Percentiles rank a stretch among this genome's conserved stretches.
Evolutionary conservation across 37 sponge, comb jelly and placozoan genomes (phyloP).

Genomic region (Axinella damicornis): DNA sequence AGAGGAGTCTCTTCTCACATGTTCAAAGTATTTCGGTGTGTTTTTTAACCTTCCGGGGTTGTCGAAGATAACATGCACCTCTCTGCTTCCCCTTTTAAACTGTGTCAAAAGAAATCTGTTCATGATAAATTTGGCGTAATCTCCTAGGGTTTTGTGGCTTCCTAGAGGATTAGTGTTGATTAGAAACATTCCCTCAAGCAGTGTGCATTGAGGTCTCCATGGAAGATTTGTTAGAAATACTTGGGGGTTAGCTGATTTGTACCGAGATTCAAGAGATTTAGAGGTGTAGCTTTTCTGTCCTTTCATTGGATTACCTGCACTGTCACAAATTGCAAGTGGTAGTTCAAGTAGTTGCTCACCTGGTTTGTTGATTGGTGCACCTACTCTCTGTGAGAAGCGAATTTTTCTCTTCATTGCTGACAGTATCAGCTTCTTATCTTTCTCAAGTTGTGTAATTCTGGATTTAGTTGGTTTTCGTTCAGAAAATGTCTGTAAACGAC

Average conservation of each 20-base stretch:
- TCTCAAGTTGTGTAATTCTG: slow-evolving; percentile 25
- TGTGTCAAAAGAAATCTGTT: not conserved
- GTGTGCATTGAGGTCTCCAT: slow-evolving; percentile 8
- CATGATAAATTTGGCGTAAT: not conserved
- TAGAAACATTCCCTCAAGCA: slow-evolving; percentile 42
- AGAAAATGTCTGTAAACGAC: not conserved
- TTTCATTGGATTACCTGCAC: slow-evolving; percentile 14
- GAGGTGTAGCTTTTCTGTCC: slow-evolving; percentile 43
- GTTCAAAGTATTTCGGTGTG: slow-evolving; percentile 24
- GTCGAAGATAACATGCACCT: slow-evolving; percentile 20
- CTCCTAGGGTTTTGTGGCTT: slow-evolving; percentile 2
- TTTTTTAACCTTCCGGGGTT: not conserved
- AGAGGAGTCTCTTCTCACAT: not conserved
- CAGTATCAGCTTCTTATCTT: slow-evolving; percentile 16
- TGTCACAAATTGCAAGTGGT: slow-evolving; percentile 19
- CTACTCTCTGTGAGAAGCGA: not conserved
- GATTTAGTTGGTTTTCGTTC: slow-evolving; percentile 2
- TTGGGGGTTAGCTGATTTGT: not conserved
- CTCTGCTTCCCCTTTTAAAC: not conserved
- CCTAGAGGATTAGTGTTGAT: slow-evolving; percentile 30
- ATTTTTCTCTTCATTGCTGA: slow-evolving; percentile 6
- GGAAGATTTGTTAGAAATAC: not conserved
- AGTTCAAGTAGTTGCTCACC: slow-evolving; percentile 26
- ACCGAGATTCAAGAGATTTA: not conserved
- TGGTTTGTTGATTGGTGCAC: slow-evolving; percentile 5